These are phyloP conservation scores for Clusia tigrina DNA, from an alignment of 2,888 invertebrate species.

Conservation along the genomic window DNA sequence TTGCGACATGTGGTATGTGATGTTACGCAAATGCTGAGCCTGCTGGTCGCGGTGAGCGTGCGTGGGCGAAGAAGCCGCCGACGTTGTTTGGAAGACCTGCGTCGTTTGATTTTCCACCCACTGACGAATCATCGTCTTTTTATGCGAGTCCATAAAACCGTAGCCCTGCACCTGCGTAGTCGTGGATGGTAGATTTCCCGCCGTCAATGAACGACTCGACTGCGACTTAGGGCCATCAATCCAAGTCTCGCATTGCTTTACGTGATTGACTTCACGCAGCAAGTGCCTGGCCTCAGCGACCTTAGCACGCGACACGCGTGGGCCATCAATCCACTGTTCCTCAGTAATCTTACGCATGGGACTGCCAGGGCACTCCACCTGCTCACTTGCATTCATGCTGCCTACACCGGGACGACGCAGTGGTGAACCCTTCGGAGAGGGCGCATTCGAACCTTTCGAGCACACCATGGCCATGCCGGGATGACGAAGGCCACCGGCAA, in stretches of 20 bases:
- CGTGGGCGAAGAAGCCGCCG: slow-evolving; percentile 69
- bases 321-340: slow-evolving; percentile 97
- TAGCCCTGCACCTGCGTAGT: slow-evolving; percentile 68
- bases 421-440: slow-evolving; percentile 68
- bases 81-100: slow-evolving; percentile 72
- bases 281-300: slow-evolving; percentile 83
- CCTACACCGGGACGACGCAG: slow-evolving; percentile 63
- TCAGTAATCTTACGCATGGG: slow-evolving; percentile 70
- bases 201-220: slow-evolving; percentile 64
- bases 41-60: slow-evolving; percentile 46
- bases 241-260: slow-evolving; percentile 90
- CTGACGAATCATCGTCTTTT: slow-evolving; percentile 90
- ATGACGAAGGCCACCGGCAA: slow-evolving; percentile 49
- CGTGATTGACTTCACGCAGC: slow-evolving; percentile 77
- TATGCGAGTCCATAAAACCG: slow-evolving; percentile 91
- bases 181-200: slow-evolving; percentile 56
- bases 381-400: slow-evolving; percentile 32
- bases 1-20: slow-evolving; percentile 68
- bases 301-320: slow-evolving; percentile 84
- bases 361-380: slow-evolving; percentile 62
- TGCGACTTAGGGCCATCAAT: slow-evolving; percentile 90
- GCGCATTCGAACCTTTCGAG: slow-evolving; percentile 63
- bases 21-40: slow-evolving; percentile 66
- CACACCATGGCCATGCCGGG: slow-evolving; percentile 52
- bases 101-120: slow-evolving; percentile 93